A percentile compares a stretch with the other conserved stretches of the same genome.
These are phyloP conservation scores for Holcopasites calliopsidis DNA, from an alignment of 1,140 invertebrate species.

Conservation along the genomic window DNA sequence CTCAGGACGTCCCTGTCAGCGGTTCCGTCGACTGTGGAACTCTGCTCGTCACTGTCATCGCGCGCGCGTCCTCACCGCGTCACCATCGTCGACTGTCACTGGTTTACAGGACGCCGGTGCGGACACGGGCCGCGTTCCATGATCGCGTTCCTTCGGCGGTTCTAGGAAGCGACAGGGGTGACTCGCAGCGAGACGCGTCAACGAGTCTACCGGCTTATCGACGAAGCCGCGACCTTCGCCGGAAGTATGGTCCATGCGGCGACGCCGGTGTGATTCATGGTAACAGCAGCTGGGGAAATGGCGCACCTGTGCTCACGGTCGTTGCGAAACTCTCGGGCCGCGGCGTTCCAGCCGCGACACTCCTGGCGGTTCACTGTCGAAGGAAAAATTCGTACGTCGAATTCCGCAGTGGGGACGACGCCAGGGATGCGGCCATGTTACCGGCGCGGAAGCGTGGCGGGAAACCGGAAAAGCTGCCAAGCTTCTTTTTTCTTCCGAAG, in stretches of 20 bases:
- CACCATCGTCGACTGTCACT: slow-evolving; percentile 18
- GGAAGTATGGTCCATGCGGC: neutral
- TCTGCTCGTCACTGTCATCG: slow-evolving; percentile 19
- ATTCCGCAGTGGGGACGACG: neutral
- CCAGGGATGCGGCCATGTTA: slow-evolving; percentile 34
- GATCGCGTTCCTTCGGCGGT: slow-evolving; percentile 1
- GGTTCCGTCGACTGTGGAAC: neutral
- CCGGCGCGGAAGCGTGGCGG: slow-evolving; percentile 29
- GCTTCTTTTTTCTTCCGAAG: neutral
- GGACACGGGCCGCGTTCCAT: slow-evolving; percentile 8
- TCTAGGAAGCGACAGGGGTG: neutral
- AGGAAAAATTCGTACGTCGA: neutral
- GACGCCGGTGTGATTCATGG: neutral
- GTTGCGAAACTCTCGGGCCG: neutral
- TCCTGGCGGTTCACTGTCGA: too few relatives aligned
- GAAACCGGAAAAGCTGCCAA: slow-evolving; percentile 28
- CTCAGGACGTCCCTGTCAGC: slow-evolving; percentile 2
- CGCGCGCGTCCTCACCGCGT: neutral
- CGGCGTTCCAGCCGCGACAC: neutral
- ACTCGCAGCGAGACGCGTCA: neutral
- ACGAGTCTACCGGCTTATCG: neutral
- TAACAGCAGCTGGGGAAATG: neutral
- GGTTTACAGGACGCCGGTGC: neutral
- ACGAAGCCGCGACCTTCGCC: neutral
- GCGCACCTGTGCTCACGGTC: neutral